Conservation (phyloP, 37 sponge, comb jelly and placozoan species). For the Aplysina aerophoba region DNA sequence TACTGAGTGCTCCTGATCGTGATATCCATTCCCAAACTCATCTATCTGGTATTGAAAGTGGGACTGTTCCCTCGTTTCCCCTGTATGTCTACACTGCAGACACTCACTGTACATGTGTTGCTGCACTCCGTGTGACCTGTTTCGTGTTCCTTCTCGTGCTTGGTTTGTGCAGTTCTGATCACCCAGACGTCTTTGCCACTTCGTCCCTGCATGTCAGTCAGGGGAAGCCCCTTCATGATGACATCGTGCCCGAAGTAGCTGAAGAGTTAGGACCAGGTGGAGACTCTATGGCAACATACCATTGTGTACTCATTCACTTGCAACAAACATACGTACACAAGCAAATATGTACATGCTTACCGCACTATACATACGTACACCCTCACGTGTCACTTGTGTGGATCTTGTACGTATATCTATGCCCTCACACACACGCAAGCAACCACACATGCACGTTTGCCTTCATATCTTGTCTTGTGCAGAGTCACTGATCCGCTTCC, state of each 20-base stretch:
- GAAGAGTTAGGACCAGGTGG: conserved; percentile 77
- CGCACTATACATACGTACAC: conserved; percentile 11
- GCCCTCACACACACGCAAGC: background rate
- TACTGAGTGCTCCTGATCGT: too few species aligned
- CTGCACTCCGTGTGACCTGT: too few species aligned
- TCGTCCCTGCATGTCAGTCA: too few species aligned
- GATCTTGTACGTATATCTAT: background rate
- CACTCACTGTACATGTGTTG: too few species aligned
- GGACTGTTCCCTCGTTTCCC: too few species aligned
- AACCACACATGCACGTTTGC: background rate
- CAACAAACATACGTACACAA: conserved; percentile 2
- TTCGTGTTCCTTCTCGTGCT: too few species aligned
- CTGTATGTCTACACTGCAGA: too few species aligned
- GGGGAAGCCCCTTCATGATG: conserved; percentile 22
- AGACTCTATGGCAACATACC: background rate
- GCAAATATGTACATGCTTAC: conserved; percentile 36
- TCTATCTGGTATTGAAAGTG: too few species aligned
- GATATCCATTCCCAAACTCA: too few species aligned
- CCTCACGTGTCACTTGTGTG: background rate
- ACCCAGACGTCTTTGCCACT: too few species aligned
- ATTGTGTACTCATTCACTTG: background rate
- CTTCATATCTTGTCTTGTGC: background rate
- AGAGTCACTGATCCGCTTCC: conserved; percentile 80
- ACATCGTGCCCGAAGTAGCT: conserved; percentile 66
- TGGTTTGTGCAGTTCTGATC: too few species aligned